Evolutionary conservation across 2,113 vertebrate species (phyloP).

Genomic region (Phaethornis superciliosus): DNA sequence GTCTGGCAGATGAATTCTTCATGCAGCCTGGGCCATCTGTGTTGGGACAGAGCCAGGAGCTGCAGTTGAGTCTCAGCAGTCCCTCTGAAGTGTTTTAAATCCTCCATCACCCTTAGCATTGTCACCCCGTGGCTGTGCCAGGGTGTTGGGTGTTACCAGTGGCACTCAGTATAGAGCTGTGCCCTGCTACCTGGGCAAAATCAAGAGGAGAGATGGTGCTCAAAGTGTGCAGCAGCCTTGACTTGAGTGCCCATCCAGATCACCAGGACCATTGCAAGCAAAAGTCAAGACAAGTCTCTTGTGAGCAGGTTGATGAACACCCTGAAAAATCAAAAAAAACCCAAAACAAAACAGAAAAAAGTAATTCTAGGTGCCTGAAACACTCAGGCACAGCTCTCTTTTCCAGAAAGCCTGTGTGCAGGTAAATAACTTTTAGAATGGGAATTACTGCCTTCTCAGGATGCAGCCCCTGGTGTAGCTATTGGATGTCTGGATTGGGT

Average conservation of each 20-base stretch:
- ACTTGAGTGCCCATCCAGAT: background rate
- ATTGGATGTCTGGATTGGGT: background rate
- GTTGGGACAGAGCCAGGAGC: background rate
- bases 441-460: background rate
- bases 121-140: background rate
- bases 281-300: background rate
- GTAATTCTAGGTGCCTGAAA: background rate
- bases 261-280: background rate
- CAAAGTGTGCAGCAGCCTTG: background rate
- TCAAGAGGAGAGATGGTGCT: background rate
- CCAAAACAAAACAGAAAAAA: background rate
- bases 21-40: accelerated
- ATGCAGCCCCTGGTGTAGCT: accelerated
- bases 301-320: background rate
- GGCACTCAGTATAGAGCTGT: accelerated
- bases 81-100: background rate
- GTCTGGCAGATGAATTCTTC: background rate
- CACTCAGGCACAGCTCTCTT: background rate
- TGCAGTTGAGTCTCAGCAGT: background rate
- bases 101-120: background rate
- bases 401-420: background rate
- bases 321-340: background rate
- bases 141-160: background rate
- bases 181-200: background rate
- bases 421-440: background rate